Evolutionary conservation across 35 echinoderm and acorn worm species (phyloP).

Genomic region (Diadema setosum): DNA sequence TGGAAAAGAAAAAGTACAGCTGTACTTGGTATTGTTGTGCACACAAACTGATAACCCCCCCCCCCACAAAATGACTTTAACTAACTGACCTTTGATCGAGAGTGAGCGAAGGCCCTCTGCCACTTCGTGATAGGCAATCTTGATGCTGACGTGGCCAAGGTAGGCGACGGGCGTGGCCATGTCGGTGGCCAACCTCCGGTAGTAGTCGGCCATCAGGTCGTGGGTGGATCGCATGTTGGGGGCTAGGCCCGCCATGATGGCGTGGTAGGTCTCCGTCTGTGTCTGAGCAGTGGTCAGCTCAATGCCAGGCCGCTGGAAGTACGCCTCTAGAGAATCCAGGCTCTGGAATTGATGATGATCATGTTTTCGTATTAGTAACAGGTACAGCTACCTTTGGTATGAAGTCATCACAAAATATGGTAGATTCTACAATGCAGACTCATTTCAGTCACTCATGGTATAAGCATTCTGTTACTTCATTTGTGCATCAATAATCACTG

Average conservation of each 20-base stretch:
- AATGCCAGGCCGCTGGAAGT: constrained; percentile 78
- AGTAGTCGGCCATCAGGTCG: constrained; percentile 79
- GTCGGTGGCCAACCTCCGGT: constrained; percentile 45
- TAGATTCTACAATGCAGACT: background rate
- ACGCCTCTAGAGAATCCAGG: constrained; percentile 67
- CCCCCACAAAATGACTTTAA: too few species aligned
- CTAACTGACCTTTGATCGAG: constrained; percentile 73
- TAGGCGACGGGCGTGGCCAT: constrained; percentile 55
- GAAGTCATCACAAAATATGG: too few species aligned
- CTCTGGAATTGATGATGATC: constrained; percentile 65
- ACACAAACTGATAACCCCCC: too few species aligned
- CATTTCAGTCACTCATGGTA: background rate
- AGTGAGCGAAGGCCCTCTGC: constrained; percentile 20
- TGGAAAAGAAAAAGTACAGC: too few species aligned
- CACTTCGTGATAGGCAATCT: constrained; percentile 50
- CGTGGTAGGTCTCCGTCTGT: constrained; percentile 48
- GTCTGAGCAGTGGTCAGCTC: constrained; percentile 35
- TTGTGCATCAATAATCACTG: background rate
- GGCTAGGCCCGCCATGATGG: constrained; percentile 35
- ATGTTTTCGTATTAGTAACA: too few species aligned
- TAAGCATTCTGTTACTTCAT: background rate
- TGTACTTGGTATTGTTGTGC: too few species aligned
- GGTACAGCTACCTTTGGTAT: too few species aligned
- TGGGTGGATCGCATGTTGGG: constrained; percentile 56
- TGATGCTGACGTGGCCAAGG: constrained; percentile 76